Evolutionary conservation across 1,140 invertebrate genomes (phyloP).

Genomic region (Armadillidium nasatum): DNA sequence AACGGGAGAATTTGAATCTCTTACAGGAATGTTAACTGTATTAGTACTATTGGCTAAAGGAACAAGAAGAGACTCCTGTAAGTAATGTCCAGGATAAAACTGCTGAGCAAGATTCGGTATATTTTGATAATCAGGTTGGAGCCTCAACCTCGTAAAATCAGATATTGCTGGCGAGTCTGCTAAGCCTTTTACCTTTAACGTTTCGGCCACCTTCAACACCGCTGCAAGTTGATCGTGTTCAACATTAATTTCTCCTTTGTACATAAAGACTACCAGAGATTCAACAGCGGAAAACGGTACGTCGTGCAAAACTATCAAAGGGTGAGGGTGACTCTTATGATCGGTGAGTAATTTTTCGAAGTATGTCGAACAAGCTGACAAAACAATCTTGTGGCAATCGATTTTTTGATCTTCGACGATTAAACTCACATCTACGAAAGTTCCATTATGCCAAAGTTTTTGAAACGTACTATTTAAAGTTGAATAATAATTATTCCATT

Average conservation of each 20-base stretch:
- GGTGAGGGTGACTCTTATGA: constrained; percentile 55
- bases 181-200: constrained; percentile 74
- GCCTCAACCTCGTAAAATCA: constrained; percentile 27
- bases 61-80: background rate
- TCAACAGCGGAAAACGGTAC: constrained; percentile 80
- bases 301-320: constrained; percentile 82
- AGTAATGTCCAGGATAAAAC: background rate
- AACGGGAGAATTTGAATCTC: constrained; percentile 25
- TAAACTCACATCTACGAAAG: constrained; percentile 86
- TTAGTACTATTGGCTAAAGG: constrained; percentile 1
- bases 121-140: constrained; percentile 28
- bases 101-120: constrained; percentile 25
- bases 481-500: constrained; percentile 86
- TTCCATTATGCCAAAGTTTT: constrained; percentile 79
- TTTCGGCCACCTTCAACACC: constrained; percentile 71
- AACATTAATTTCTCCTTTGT: constrained; percentile 86
- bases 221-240: constrained; percentile 82
- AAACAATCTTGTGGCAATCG: constrained; percentile 87
- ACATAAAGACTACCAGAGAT: constrained; percentile 87
- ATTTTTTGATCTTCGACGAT: constrained; percentile 83
- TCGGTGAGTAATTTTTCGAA: constrained; percentile 77
- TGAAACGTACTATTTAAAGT: constrained; percentile 85
- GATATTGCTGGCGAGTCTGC: constrained; percentile 57
- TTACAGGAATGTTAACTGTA: background rate
- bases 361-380: constrained; percentile 87